A percentile compares a stretch with the other conserved stretches of the same genome.
phyloP scores from a whole-genome alignment of 2,797 vertebrate genomes.

The Capromys pilorides region DNA sequence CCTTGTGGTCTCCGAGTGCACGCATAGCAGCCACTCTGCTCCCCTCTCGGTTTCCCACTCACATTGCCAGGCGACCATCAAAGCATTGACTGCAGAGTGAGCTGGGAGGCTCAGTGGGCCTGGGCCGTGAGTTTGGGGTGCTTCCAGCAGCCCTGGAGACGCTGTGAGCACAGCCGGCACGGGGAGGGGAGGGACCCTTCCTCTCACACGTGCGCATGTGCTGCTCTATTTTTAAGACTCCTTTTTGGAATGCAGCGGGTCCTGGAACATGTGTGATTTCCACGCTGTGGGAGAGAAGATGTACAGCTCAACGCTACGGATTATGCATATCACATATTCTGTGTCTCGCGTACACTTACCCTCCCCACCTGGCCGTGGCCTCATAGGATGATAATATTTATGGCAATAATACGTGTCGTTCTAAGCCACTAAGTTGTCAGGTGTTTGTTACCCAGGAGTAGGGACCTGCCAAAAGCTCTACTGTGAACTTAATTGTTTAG shows the following conservation, averaged over 20 bases:
- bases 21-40: background rate
- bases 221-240: constrained; percentile 37
- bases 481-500: background rate
- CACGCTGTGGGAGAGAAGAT: background rate
- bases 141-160: background rate
- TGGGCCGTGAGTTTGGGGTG: fast-evolving
- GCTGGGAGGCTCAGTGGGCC: background rate
- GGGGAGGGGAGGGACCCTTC: fast-evolving
- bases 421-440: background rate
- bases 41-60: background rate
- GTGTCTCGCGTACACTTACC: background rate
- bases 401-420: background rate
- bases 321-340: background rate
- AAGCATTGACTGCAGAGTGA: fast-evolving
- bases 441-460: background rate
- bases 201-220: background rate
- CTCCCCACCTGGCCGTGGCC: background rate
- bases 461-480: no score
- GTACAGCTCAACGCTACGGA: background rate
- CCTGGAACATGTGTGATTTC: background rate
- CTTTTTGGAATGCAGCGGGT: background rate
- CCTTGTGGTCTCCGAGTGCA: no score
- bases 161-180: fast-evolving
- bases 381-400: background rate
- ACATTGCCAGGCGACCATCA: background rate